Percentiles rank a stretch among this genome's conserved stretches.
Conservation (phyloP, 1,140 invertebrate genomes). For the Asbolus verrucosus region DNA sequence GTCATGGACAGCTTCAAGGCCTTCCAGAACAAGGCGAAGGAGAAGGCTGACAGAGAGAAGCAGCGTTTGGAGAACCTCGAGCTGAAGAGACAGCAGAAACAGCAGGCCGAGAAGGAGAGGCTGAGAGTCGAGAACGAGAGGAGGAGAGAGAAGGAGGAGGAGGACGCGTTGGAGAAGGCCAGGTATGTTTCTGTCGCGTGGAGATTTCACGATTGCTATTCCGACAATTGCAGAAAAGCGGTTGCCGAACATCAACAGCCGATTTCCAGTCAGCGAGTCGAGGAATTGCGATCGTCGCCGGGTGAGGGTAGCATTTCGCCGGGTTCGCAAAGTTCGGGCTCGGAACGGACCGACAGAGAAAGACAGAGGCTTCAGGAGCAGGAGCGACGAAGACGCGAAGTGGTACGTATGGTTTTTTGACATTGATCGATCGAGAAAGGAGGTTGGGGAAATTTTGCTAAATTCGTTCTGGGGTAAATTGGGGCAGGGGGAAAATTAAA, state of each 20-base stretch:
- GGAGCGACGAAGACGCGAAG: slow-evolving; percentile 89
- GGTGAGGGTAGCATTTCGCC: slow-evolving; percentile 67
- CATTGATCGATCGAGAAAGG: no score
- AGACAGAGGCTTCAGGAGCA: slow-evolving; percentile 86
- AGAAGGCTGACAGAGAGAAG: slow-evolving; percentile 92
- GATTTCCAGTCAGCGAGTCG: slow-evolving; percentile 62
- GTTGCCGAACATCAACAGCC: slow-evolving; percentile 67
- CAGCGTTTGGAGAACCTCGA: slow-evolving; percentile 86
- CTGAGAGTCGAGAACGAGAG: slow-evolving; percentile 83
- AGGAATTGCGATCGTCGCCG: slow-evolving; percentile 62
- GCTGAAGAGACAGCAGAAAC: slow-evolving; percentile 80
- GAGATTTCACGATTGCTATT: no score
- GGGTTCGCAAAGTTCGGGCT: slow-evolving; percentile 71
- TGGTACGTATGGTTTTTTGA: no score
- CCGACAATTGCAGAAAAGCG: slow-evolving; percentile 71
- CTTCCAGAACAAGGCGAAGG: slow-evolving; percentile 95
- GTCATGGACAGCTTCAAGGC: slow-evolving; percentile 81
- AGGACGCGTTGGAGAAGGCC: slow-evolving; percentile 80
- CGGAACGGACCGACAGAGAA: slow-evolving; percentile 81
- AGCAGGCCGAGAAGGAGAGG: slow-evolving; percentile 86
- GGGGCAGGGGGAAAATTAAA: no score
- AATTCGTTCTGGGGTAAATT: no score
- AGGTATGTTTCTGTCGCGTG: no score
- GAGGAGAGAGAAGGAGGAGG: slow-evolving; percentile 82
- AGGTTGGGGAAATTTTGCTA: no score